phyloP scores from a whole-genome alignment of 2,888 invertebrate genomes.

The Protonemura montana region DNA sequence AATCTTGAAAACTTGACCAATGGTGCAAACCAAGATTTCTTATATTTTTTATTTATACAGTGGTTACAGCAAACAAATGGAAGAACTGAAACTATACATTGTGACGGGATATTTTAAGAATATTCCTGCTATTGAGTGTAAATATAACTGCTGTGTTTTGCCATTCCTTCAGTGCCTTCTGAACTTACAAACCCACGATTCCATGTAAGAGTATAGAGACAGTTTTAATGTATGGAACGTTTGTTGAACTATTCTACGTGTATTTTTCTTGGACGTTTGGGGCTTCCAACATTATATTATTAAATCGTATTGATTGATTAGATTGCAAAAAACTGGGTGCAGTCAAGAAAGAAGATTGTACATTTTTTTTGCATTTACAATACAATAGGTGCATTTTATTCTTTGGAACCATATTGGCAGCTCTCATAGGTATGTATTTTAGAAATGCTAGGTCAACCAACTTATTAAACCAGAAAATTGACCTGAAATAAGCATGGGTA shows the following conservation, averaged over 20 bases:
- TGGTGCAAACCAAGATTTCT: background rate
- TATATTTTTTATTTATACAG: slow-evolving; percentile 22
- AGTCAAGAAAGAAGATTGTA: background rate
- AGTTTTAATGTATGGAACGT: background rate
- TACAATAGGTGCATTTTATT: background rate
- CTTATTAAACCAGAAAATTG: background rate
- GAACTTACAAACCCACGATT: slow-evolving; percentile 30
- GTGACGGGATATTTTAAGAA: slow-evolving; percentile 39
- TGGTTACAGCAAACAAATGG: background rate
- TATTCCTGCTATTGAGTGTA: slow-evolving; percentile 31
- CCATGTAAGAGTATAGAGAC: slow-evolving; percentile 24
- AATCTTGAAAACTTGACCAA: background rate
- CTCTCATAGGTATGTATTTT: background rate
- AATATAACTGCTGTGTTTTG: slow-evolving; percentile 33
- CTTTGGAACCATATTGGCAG: background rate
- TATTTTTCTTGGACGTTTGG: slow-evolving; percentile 38
- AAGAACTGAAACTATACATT: background rate
- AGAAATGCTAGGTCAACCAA: background rate
- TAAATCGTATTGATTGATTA: background rate
- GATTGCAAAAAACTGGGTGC: background rate
- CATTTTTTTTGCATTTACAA: background rate
- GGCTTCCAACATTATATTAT: slow-evolving; percentile 33
- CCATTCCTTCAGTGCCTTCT: slow-evolving; percentile 41
- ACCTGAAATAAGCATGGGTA: background rate
- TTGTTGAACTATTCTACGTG: background rate